Base-by-base conservation (phyloP, 2,888 invertebrate species). In the Synanthedon tipuliformis region DNA sequence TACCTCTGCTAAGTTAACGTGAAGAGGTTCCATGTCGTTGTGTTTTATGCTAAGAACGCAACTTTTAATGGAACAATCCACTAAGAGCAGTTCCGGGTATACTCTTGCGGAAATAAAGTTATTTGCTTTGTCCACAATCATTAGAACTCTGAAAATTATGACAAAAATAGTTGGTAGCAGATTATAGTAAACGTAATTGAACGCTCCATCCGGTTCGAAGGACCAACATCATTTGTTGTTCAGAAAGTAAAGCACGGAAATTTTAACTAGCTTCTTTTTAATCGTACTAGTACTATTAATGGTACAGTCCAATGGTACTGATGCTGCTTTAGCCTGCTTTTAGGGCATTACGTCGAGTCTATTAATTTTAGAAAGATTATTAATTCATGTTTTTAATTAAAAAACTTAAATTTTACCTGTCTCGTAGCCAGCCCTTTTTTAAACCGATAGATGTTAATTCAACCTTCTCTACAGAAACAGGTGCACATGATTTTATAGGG, bases 401-500 rank as follows among this genome's bases (percentile, higher is more conserved):
- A 34, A 34, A 1, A 34, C 8, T 3, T 2, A 34, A 34, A 34
- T 3, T 10, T 50, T 57, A 82, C 89, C 89, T 83, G 63, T 91
- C 91, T 40, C 89, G 73, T 10, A 90, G 65, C 87, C 89, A 88
- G 3, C 88, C 89, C 51, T 81, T 77, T 61, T 77, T 84, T 18
- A 90, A 64, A 0, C 91, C 91, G 16, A 91, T 62, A n/a, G 68
- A 60, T 0, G 88, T 80, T 62, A 89, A 89, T 60, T 89, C 88
- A 56, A 89, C 88, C n/a, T 74, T 72, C 41, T 76, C 81, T 55
- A 88, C 56, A 2, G 82, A 65, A 23, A 90, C 64, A 0, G 87
- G 72, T 0, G 88, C 90, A 53, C 90, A 88, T 0, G 91, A 91
- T 68, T 91, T 91, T 12, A 91, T 79, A 1, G 91, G 91, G 61